A percentile compares a stretch with the other conserved stretches of the same genome.
Conservation (phyloP, 2,888 invertebrate species). For the Neria commutata region DNA sequence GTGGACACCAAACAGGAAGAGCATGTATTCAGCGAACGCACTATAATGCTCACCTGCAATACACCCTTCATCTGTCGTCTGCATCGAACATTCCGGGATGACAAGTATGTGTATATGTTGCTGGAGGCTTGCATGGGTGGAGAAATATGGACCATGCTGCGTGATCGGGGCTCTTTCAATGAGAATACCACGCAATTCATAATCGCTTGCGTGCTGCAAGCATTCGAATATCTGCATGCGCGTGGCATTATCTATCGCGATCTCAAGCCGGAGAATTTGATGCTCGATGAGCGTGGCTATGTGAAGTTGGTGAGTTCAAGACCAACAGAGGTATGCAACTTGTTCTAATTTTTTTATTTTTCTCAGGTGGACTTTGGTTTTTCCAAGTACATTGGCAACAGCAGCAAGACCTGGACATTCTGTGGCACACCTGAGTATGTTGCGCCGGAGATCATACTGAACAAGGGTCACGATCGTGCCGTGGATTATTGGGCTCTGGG, state of each 20-base stretch:
- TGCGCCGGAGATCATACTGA: slow-evolving; percentile 89
- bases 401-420: slow-evolving; percentile 92
- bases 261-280: slow-evolving; percentile 92
- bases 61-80: slow-evolving; percentile 68
- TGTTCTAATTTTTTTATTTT: no score
- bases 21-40: slow-evolving; percentile 86
- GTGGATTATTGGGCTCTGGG: slow-evolving; percentile 97
- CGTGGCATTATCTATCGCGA: slow-evolving; percentile 86
- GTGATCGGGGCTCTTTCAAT: slow-evolving; percentile 83
- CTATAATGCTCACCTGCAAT: slow-evolving; percentile 76
- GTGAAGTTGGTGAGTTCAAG: slow-evolving; percentile 84
- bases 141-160: slow-evolving; percentile 90
- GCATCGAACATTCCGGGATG: slow-evolving; percentile 88
- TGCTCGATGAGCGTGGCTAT: slow-evolving; percentile 84
- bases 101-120: slow-evolving; percentile 90
- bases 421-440: slow-evolving; percentile 96
- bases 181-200: slow-evolving; percentile 86
- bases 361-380: slow-evolving; percentile 88
- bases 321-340: no score
- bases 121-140: slow-evolving; percentile 95
- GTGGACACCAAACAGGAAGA: slow-evolving; percentile 88
- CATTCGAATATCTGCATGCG: slow-evolving; percentile 87
- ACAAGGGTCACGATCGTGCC: slow-evolving; percentile 76
- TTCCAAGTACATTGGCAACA: slow-evolving; percentile 81
- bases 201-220: slow-evolving; percentile 90